Base-by-base conservation (phyloP, 2,113 vertebrate genomes). In the Tursiops truncatus region DNA sequence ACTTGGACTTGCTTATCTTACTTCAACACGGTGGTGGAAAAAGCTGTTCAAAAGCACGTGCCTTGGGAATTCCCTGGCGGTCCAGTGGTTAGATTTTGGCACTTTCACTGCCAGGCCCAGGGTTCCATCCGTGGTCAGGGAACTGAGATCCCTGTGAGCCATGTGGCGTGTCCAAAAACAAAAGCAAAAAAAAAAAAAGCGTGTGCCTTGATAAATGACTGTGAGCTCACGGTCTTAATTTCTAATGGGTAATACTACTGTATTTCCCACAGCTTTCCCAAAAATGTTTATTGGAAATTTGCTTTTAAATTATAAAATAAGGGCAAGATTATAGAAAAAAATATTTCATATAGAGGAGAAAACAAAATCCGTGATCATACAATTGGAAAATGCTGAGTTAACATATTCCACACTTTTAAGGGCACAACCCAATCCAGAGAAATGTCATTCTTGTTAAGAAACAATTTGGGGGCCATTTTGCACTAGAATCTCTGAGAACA, bases 271-370 rank as follows among this genome's bases (percentile, higher is more conserved):
- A 17, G 31, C 5, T 71, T 53, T n/a, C 26, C 28, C 8, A 56
- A 91, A 93, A 87, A 36, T 33, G 13, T 65, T 36, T 21, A 63
- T 20, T 53, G 25, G 67, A 87, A 71, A 80, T 76, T 91, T 77
- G 26, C 50, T 62, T 91, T 70, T 53, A 89, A 76, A 26, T 76
- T 89, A 25, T 41, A 85, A 88, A 95, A 88, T 62, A 20, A 68
- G 18, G 28, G 58, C 4, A 33, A 92, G 83, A 68, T 79, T 20
- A 87, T 56, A 58, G 76, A 14, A 26, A 84, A 73, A 33, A 71
- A 1, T 41, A 56, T 44, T 95, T 95, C 41, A 67, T 28, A 14
- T 62, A 26, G 18, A 80, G 26, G 60, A 88, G n/a, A 25, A 76
- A 47, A 93, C 17, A 28, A 87, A 93, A 91, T 20, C 8, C 23